Conservation (phyloP, 1,140 invertebrate genomes). For the Trichonephila inaurata region DNA sequence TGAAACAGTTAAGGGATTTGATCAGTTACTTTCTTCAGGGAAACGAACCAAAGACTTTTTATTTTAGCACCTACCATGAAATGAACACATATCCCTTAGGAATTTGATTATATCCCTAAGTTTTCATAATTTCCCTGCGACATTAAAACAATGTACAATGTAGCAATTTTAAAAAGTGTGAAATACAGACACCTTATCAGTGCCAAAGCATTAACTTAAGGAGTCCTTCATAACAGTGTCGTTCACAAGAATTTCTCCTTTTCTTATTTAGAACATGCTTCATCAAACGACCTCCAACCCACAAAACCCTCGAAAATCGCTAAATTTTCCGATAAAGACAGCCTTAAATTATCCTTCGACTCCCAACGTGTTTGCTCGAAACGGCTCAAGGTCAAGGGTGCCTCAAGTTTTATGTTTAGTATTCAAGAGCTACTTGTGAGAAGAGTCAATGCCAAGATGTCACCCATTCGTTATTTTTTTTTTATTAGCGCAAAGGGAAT, state of each 20-base stretch:
- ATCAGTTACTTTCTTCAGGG: too few species aligned
- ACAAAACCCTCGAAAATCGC: background rate
- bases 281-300: background rate
- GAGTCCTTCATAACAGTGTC: background rate
- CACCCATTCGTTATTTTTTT: background rate
- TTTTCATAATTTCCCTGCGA: too few species aligned
- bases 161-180: too few species aligned
- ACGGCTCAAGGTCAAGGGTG: constrained; percentile 15
- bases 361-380: background rate
- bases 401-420: background rate
- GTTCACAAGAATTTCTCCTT: background rate
- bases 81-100: too few species aligned
- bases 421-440: constrained; percentile 16
- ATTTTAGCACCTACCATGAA: too few species aligned
- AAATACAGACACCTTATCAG: too few species aligned
- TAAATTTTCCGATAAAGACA: background rate
- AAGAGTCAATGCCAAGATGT: constrained; percentile 29
- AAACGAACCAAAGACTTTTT: too few species aligned
- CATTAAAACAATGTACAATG: too few species aligned
- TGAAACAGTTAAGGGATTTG: too few species aligned
- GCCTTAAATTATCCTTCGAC: background rate
- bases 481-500: background rate
- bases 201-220: background rate
- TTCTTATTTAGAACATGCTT: background rate
- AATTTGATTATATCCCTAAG: too few species aligned